phyloP scores from a whole-genome alignment of 2,113 vertebrate species.

The Tachysurus vachellii region DNA sequence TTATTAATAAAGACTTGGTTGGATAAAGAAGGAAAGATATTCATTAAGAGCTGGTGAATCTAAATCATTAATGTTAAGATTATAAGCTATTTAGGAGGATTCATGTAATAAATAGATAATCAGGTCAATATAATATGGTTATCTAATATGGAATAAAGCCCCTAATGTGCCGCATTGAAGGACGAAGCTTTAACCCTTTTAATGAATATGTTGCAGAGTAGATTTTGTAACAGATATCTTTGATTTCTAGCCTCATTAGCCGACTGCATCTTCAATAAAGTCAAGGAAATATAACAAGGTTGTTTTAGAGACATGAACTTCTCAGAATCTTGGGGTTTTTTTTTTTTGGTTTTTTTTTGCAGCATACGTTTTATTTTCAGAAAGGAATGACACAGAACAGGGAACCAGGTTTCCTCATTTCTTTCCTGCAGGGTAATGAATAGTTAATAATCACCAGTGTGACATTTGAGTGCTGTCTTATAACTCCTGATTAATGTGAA shows the following conservation, averaged over 20 bases:
- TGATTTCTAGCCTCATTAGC: too few species aligned
- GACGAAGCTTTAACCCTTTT: not conserved
- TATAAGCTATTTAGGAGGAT: not conserved
- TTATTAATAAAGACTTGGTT: not conserved
- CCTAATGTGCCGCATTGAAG: not conserved
- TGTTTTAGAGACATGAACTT: not conserved
- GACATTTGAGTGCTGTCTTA: not conserved
- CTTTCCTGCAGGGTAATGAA: not conserved
- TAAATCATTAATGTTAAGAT: not conserved
- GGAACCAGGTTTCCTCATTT: not conserved
- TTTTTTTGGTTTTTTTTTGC: not conserved
- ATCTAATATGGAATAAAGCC: not conserved
- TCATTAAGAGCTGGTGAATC: not conserved
- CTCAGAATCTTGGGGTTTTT: not conserved
- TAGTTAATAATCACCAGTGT: constrained; percentile 2
- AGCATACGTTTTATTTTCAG: not conserved
- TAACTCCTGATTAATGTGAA: constrained; percentile 10
- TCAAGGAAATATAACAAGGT: not conserved
- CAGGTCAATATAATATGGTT: not conserved
- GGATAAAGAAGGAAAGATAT: not conserved
- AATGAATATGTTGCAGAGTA: not conserved
- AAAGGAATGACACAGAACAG: not conserved
- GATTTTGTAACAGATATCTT: not conserved
- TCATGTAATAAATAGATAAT: not conserved
- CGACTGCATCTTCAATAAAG: not conserved